A percentile compares a stretch with the other conserved stretches of the same genome.
Conservation (phyloP, 2,888 invertebrate species). For the Aporophyla lueneburgensis region DNA sequence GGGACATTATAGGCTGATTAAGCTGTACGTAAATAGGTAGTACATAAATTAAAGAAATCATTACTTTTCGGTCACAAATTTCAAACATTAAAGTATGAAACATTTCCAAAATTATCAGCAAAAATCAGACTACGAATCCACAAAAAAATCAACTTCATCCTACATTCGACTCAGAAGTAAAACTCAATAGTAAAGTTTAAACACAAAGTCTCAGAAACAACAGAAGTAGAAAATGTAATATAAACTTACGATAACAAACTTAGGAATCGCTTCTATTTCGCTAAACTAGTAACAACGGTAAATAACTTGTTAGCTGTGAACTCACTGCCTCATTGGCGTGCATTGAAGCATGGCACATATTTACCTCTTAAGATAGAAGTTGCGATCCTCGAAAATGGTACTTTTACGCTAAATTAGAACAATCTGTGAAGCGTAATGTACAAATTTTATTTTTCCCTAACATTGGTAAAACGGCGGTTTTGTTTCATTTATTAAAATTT, state of each 20-base stretch:
- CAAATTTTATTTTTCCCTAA: no score
- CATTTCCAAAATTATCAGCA: neutral
- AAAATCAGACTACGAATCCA: neutral
- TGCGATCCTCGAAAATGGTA: neutral
- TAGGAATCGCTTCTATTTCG: conserved; percentile 9
- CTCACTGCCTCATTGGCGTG: neutral
- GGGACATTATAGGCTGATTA: no score
- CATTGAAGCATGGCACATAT: conserved; percentile 1
- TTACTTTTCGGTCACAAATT: neutral
- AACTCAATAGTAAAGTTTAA: conserved; percentile 9
- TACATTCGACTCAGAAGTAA: neutral
- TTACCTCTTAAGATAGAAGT: neutral
- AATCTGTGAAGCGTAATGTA: neutral
- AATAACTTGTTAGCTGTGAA: conserved; percentile 6
- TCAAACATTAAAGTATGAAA: no score
- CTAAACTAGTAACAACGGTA: neutral
- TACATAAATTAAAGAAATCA: neutral
- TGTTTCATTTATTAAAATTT: neutral
- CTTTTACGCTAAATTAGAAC: neutral
- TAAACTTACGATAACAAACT: conserved; percentile 19
- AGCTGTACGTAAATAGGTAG: neutral
- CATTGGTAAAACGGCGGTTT: neutral
- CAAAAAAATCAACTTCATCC: neutral
- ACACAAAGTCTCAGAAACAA: conserved; percentile 16
- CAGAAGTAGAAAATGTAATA: conserved; percentile 1